Evolutionary conservation across 2,888 invertebrate species (phyloP), one percentile per base, ranked within the genome.

Genomic region (Eilema sororculum): DNA sequence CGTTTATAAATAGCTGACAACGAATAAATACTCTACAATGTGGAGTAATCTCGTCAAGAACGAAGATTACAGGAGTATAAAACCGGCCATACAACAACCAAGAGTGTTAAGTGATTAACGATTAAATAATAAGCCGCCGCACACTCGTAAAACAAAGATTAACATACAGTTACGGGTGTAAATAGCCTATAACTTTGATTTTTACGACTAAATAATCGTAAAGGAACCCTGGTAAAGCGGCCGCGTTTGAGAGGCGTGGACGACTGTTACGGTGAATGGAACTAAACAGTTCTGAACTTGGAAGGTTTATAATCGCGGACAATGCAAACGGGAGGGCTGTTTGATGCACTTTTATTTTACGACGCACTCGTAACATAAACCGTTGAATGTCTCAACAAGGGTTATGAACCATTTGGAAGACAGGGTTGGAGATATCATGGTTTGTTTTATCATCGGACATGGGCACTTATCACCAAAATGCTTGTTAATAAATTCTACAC

Each of bases 141-240:
- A 87, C 89, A 93, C 89, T 93, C 95, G 92, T 95, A 94, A 95
- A 95, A 95, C 94, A 94, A 93, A 94, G 93, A 95, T 95, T 95
- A 95, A 94, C 94, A 95, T 94, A 95, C 94, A 92, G 90, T 95
- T 93, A 94, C 93, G 90, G 90, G 86, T 93, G 94, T 94, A 95
- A 95, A 95, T 95, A 95, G 95, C 91, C 95, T 93, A 95, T 95
- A 95, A 95, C 95, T 95, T 95, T 95, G 95, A 95, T 95, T 95
- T 95, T 95, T 95, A 95, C 95, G 95, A 95, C 95, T 95, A 95
- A 95, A 95, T 95, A 95, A 95, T 95, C 95, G 95, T 95, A 95
- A 95, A 95, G 92, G 95, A 94, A 92, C 93, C 93, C 91, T 87
- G 91, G 82, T 85, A 87, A 89, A 71, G 82, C 90, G 89, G 79